Percentiles rank a stretch among this genome's conserved stretches.
Conservation (phyloP, 2,888 invertebrate species). For the Drosophila meridiana region DNA sequence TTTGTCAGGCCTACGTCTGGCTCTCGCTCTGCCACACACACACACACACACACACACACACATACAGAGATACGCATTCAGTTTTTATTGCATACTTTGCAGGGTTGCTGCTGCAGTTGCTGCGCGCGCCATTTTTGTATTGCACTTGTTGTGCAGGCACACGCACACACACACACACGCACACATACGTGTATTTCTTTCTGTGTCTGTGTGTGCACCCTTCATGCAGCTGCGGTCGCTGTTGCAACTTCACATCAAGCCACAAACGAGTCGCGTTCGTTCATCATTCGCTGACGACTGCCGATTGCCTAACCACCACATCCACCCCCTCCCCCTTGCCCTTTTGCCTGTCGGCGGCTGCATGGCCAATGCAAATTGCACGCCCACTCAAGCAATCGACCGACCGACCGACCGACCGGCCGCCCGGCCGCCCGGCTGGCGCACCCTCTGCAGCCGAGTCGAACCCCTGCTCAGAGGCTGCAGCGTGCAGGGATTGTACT, state of each 20-base stretch:
- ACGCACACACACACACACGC: slow-evolving; percentile 5
- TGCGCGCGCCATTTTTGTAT: slow-evolving; percentile 77
- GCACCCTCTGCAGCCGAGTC: slow-evolving; percentile 8
- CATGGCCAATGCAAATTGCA: slow-evolving; percentile 37
- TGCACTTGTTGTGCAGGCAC: slow-evolving; percentile 56
- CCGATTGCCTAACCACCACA: neutral
- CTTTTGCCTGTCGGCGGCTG: slow-evolving; percentile 8
- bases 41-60: slow-evolving; percentile 8
- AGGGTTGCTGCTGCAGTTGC: slow-evolving; percentile 64
- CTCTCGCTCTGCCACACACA: slow-evolving; percentile 8
- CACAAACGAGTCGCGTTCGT: slow-evolving; percentile 5
- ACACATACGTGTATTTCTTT: neutral
- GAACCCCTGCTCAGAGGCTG: slow-evolving; percentile 3
- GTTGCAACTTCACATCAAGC: slow-evolving; percentile 12
- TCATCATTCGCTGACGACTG: slow-evolving; percentile 29
- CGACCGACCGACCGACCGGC: neutral
- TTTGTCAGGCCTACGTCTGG: slow-evolving; percentile 18
- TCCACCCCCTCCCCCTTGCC: neutral
- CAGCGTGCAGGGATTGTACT: slow-evolving; percentile 10
- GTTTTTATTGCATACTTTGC: slow-evolving; percentile 60
- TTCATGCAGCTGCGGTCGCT: slow-evolving; percentile 26
- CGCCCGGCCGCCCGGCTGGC: neutral
- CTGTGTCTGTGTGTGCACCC: slow-evolving; percentile 30
- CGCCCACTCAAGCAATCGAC: slow-evolving; percentile 17
- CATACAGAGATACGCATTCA: slow-evolving; percentile 9